Evolutionary conservation across 1,140 invertebrate species (phyloP).

Genomic region (Leptoteleia sp.): DNA sequence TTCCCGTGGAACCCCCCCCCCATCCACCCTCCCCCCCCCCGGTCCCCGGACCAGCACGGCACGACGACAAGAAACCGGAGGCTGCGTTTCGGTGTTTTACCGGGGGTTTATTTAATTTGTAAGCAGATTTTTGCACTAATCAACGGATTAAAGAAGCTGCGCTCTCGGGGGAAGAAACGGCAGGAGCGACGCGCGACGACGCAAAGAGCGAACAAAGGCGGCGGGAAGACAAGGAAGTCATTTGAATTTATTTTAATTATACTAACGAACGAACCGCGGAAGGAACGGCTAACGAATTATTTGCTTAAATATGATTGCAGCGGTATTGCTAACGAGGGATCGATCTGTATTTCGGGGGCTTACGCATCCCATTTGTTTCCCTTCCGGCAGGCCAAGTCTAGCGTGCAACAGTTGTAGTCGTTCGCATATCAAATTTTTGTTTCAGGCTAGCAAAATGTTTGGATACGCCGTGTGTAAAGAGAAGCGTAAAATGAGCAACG

Average conservation of each 20-base stretch:
- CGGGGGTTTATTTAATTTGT: slow-evolving; percentile 80
- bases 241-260: slow-evolving; percentile 82
- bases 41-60: slow-evolving; percentile 28
- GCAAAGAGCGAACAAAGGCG: slow-evolving; percentile 70
- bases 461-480: no score
- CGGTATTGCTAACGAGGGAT: slow-evolving; percentile 78
- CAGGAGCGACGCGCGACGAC: neutral
- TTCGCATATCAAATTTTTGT: slow-evolving; percentile 56
- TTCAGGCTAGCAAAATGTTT: no score
- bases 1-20: slow-evolving; percentile 16
- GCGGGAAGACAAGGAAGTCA: slow-evolving; percentile 79
- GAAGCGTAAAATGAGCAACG: no score
- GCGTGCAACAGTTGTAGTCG: slow-evolving; percentile 51
- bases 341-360: slow-evolving; percentile 68
- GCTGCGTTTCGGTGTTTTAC: slow-evolving; percentile 69
- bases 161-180: slow-evolving; percentile 39
- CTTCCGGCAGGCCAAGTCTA: slow-evolving; percentile 26
- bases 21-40: slow-evolving; percentile 14
- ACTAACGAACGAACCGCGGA: slow-evolving; percentile 77
- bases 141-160: slow-evolving; percentile 79
- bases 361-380: slow-evolving; percentile 44
- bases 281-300: slow-evolving; percentile 79
- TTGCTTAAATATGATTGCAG: slow-evolving; percentile 79
- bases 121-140: slow-evolving; percentile 82
- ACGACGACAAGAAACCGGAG: slow-evolving; percentile 46